Evolutionary conservation across 2,113 vertebrate species (phyloP).

Genomic region (Channa maculata): DNA sequence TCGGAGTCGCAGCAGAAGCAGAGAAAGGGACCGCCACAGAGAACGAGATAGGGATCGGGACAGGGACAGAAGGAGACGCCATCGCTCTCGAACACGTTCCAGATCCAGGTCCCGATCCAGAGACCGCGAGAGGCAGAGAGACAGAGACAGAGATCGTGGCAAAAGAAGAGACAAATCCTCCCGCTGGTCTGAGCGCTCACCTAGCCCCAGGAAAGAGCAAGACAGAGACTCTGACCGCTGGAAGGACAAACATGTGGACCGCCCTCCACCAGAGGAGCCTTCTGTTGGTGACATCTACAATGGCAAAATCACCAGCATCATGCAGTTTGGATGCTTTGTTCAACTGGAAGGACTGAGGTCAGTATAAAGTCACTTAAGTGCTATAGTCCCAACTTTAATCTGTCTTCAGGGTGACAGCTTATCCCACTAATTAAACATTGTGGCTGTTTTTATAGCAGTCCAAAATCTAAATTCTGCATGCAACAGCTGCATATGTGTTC

Average conservation of each 20-base stretch:
- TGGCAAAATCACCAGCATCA: conserved; percentile 97
- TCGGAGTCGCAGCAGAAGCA: conserved; percentile 86
- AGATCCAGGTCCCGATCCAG: conserved; percentile 89
- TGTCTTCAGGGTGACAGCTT: neutral
- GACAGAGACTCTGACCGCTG: conserved; percentile 86
- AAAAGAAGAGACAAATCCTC: conserved; percentile 71
- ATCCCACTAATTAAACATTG: no score
- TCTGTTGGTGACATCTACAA: conserved; percentile 97
- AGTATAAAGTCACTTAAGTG: neutral
- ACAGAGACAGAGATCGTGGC: conserved; percentile 76
- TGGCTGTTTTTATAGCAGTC: no score
- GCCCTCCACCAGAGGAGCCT: conserved; percentile 94
- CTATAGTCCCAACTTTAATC: neutral
- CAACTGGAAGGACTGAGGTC: conserved; percentile 97
- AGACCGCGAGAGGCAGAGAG: conserved; percentile 83
- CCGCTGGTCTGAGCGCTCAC: conserved; percentile 86
- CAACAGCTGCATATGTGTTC: no score
- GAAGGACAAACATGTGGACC: conserved; percentile 96
- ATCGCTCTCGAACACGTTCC: conserved; percentile 82
- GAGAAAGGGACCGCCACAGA: conserved; percentile 81
- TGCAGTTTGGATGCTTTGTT: conserved; percentile 99
- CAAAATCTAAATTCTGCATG: no score
- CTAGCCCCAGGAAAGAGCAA: conserved; percentile 84
- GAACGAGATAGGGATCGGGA: conserved; percentile 71
- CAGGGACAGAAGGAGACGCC: conserved; percentile 76